Conservation (phyloP, 2,797 vertebrate genomes). For the Characodon lateralis region DNA sequence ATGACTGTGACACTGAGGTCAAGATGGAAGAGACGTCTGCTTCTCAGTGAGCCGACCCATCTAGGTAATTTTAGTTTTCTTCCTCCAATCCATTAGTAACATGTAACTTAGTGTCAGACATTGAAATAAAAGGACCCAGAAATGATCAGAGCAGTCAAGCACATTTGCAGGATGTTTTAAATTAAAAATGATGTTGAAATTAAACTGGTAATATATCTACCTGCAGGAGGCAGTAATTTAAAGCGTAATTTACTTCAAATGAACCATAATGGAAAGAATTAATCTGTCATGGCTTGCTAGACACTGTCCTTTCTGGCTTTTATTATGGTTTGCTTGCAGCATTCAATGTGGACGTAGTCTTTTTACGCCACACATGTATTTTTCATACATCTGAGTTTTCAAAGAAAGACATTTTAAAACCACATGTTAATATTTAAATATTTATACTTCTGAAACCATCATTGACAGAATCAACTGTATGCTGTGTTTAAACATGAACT, state of each 20-base stretch:
- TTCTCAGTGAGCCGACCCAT: not conserved
- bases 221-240: conserved; percentile 1
- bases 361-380: conserved; percentile 16
- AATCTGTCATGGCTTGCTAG: conserved; percentile 13
- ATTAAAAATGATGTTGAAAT: not conserved
- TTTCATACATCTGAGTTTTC: not conserved
- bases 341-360: not conserved
- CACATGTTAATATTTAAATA: not conserved
- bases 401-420: not conserved
- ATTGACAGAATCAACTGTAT: not conserved
- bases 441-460: not conserved
- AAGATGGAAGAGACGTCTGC: not conserved
- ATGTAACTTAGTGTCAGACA: not conserved
- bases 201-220: not conserved
- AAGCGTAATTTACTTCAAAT: not conserved
- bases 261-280: conserved; percentile 9
- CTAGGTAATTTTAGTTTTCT: not conserved
- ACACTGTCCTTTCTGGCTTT: not conserved
- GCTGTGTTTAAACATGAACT: not conserved
- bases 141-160: conserved; percentile 1
- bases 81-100: conserved; percentile 19
- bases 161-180: conserved; percentile 8
- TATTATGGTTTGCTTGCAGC: not conserved
- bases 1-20: conserved; percentile 17
- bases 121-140: not conserved